Base-by-base conservation (phyloP, 2,797 vertebrate genomes). In the Cryptoprocta ferox region DNA sequence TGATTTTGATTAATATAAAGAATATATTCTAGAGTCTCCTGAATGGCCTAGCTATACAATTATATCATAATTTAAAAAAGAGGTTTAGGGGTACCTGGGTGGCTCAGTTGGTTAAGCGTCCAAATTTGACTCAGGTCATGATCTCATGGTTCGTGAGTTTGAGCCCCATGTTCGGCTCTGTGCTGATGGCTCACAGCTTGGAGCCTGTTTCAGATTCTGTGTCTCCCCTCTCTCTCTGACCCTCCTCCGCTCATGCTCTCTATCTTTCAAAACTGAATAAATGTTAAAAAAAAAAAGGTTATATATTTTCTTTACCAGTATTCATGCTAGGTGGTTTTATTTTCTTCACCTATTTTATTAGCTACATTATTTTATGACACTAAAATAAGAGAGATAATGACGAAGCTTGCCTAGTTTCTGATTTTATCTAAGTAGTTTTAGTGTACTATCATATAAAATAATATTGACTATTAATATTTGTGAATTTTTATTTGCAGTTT, bases 1-100 rank as follows among this genome's bases (percentile, higher is more conserved):
- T 88, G 65, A 93, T 68, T 90, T 71, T 80, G 45, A 56, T 78
- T 93, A 68, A 37, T 79, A 73, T 45, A 39, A 78, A 97, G 10
- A 66, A 86, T 8, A 71, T 26, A 39, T 24, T 61, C 13, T 15
- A 94, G 35, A 83, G 0, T 65, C 48, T 86, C 35, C 35, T 35
- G 63, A 80, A 66, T 85, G 15, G 68, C 63, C 8, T 86, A 82
- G 12, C 0, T 94, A 70, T 45, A 39, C 32, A 50, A 70, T 30
- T 42, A 76, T 4, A 86, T 82, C 35, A 26, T 68, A 21, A 91
- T 42, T 1, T 45, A 1, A 48, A 84, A 88, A 76, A 48, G 48
- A 48, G 48, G 48, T 48, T 48, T 48, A 48, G 45, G 45, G 45
- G 45, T 13, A 12, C 45, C 48, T 48, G 48, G 48, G 9, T 48